Evolutionary conservation across 2,888 invertebrate genomes (phyloP).

Genomic region (Cephus nigrinus): DNA sequence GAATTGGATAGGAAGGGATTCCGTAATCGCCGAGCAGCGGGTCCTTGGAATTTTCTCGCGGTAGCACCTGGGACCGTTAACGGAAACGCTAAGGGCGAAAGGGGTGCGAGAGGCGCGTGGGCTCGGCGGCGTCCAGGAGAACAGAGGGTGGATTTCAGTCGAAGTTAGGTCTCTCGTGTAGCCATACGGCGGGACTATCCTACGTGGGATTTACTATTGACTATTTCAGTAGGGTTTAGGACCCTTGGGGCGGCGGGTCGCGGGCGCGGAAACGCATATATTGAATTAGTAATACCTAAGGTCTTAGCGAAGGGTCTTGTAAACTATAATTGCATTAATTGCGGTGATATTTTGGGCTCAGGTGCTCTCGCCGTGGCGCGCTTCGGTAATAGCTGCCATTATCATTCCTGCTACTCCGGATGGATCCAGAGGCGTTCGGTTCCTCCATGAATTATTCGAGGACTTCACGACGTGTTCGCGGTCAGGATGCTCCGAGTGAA

Average conservation of each 20-base stretch:
- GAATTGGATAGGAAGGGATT: constrained; percentile 24
- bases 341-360: constrained; percentile 64
- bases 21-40: not conserved
- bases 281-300: constrained; percentile 50
- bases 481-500: not conserved
- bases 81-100: not conserved
- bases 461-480: not conserved
- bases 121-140: not conserved
- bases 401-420: constrained; percentile 47
- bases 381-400: constrained; percentile 64
- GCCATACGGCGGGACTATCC: not conserved
- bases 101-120: not conserved
- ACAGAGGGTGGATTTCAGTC: not conserved
- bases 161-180: not conserved
- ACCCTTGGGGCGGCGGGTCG: not conserved
- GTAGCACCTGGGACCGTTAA: not conserved
- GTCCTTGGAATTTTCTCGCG: not conserved
- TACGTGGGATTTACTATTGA: constrained; percentile 69
- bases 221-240: constrained; percentile 68
- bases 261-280: constrained; percentile 36
- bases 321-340: constrained; percentile 66
- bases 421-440: not conserved
- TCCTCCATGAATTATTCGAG: not conserved
- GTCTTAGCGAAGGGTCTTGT: constrained; percentile 59
- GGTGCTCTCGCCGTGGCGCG: constrained; percentile 58